phyloP scores from a whole-genome alignment of 2,113 vertebrate genomes.

The Tragulus kanchil region DNA sequence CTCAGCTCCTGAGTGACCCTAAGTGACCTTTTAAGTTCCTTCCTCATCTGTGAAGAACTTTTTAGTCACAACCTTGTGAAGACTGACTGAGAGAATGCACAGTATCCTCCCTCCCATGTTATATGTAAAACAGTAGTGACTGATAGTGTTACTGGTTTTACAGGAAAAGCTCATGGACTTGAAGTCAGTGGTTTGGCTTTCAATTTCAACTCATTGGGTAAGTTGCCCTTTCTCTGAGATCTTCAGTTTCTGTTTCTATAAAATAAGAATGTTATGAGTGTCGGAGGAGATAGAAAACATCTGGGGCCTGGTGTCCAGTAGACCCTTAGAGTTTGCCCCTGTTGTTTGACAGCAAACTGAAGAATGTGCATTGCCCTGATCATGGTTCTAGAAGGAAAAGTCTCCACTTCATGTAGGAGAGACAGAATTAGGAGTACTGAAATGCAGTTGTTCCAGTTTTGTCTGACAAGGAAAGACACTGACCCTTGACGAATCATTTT shows the following conservation, averaged over 20 bases:
- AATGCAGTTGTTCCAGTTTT: not conserved
- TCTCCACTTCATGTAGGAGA: not conserved
- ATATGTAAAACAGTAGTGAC: not conserved
- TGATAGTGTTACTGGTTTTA: not conserved
- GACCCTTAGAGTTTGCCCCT: not conserved
- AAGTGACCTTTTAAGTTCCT: not conserved
- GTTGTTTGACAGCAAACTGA: not conserved
- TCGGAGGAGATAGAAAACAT: not conserved
- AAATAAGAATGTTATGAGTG: not conserved
- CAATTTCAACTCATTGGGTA: not conserved
- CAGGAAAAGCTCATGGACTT: not conserved
- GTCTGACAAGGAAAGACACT: not conserved
- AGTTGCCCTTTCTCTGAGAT: not conserved
- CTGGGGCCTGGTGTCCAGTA: not conserved
- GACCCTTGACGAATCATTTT: conserved; percentile 37
- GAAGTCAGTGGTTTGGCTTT: conserved; percentile 1
- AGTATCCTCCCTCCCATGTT: not conserved
- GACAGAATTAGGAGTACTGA: not conserved
- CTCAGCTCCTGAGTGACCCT: not conserved
- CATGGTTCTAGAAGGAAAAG: not conserved
- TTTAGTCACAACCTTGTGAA: not conserved
- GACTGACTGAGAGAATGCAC: not conserved
- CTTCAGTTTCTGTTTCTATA: not conserved
- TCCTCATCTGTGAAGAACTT: not conserved
- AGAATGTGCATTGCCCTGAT: not conserved